Evolutionary conservation across 2,113 vertebrate genomes (phyloP).

Genomic region (Zapornia atra): DNA sequence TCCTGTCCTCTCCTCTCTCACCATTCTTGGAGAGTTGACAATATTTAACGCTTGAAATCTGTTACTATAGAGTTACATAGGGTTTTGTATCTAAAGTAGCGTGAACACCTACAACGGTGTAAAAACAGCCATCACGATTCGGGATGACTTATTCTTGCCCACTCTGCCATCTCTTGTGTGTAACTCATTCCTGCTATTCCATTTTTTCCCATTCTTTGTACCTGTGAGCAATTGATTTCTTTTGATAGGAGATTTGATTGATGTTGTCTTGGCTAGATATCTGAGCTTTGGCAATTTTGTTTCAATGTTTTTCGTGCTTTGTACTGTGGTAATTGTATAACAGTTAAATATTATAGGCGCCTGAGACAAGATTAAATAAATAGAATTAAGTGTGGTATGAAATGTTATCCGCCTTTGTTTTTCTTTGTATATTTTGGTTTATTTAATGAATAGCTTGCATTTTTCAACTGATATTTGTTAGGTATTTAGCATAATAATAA

Average conservation of each 20-base stretch:
- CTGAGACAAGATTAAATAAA: slow-evolving; percentile 42
- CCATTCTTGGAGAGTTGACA: not conserved
- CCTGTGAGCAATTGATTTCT: not conserved
- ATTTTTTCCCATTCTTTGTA: not conserved
- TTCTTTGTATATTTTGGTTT: slow-evolving; percentile 6
- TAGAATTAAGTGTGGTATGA: not conserved
- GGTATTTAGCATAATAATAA: slow-evolving; percentile 8
- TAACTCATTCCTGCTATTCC: not conserved
- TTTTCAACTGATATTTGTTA: not conserved
- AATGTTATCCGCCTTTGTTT: not conserved
- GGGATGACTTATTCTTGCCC: not conserved
- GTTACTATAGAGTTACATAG: not conserved
- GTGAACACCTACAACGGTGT: not conserved
- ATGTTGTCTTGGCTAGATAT: slow-evolving; percentile 10
- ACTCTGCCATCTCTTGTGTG: not conserved
- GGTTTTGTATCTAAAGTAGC: not conserved
- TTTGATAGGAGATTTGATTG: slow-evolving; percentile 12
- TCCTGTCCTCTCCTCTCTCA: not conserved
- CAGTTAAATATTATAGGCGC: not conserved
- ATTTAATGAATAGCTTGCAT: slow-evolving; percentile 14
- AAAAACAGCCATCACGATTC: not conserved
- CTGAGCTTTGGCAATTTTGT: not conserved
- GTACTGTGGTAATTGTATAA: not conserved
- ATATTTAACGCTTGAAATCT: not conserved
- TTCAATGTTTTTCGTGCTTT: not conserved